Percentiles rank a stretch among this genome's conserved stretches.
phyloP scores from a whole-genome alignment of 2,888 invertebrate genomes.

The Leptura quadrifasciata region DNA sequence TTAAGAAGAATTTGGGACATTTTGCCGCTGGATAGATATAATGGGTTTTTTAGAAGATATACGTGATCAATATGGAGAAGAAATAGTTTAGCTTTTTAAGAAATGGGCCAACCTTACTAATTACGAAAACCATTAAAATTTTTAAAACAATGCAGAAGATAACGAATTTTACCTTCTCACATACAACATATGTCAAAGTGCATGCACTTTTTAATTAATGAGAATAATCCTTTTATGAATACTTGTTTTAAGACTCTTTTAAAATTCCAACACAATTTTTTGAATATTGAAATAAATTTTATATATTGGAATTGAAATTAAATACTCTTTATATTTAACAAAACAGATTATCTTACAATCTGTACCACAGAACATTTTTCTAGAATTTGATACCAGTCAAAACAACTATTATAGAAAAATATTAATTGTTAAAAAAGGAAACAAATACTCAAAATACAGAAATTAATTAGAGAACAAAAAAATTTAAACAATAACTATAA shows the following conservation, averaged over 20 bases:
- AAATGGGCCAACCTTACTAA: conserved; percentile 14
- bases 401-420: neutral
- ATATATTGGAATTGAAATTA: conserved; percentile 14
- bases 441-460: conserved; percentile 24
- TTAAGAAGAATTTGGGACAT: no score
- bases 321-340: no score
- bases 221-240: no score
- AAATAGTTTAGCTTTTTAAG: conserved; percentile 1
- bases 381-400: no score
- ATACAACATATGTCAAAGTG: conserved; percentile 9
- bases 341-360: no score
- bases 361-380: no score
- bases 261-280: neutral
- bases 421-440: neutral
- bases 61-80: conserved; percentile 9
- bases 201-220: conserved; percentile 1
- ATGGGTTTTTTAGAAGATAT: no score
- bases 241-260: neutral
- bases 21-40: no score
- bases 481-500: conserved; percentile 5
- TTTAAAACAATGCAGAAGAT: conserved; percentile 27
- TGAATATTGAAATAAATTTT: conserved; percentile 25
- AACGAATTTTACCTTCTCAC: no score
- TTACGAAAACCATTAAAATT: conserved; percentile 24
- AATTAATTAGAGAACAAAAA: conserved; percentile 23